Evolutionary conservation across 2,113 vertebrate genomes (phyloP).

Genomic region (Pao palembangensis): DNA sequence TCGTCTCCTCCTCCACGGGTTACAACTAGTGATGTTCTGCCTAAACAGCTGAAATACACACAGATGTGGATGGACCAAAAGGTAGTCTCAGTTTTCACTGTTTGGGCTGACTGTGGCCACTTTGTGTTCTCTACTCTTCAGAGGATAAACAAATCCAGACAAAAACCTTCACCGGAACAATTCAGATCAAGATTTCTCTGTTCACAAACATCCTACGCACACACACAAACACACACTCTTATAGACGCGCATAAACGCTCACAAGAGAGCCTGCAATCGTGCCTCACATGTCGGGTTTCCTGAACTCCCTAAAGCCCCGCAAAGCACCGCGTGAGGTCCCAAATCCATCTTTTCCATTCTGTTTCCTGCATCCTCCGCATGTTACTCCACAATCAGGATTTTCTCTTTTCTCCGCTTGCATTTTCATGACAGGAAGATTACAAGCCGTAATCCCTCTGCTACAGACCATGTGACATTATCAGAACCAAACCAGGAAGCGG

Average conservation of each 20-base stretch:
- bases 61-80: background rate
- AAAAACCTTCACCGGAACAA: conserved; percentile 37
- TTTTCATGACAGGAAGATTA: conserved; percentile 64
- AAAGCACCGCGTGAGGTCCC: background rate
- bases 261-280: conserved; percentile 4
- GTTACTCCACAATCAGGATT: conserved; percentile 19
- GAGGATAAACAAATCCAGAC: conserved; percentile 48
- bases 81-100: conserved; percentile 2
- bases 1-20: too few relatives aligned
- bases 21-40: too few relatives aligned
- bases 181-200: conserved; percentile 11
- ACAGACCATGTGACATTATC: conserved; percentile 40
- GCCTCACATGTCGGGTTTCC: background rate
- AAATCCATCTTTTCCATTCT: conserved; percentile 21
- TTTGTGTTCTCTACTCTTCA: conserved; percentile 13
- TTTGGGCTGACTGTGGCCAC: conserved; percentile 25
- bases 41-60: background rate
- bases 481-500: conserved; percentile 10
- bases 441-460: conserved; percentile 54
- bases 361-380: conserved; percentile 4
- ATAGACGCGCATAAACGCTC: conserved; percentile 9
- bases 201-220: background rate
- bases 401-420: conserved; percentile 13
- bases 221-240: background rate
- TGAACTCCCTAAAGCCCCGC: background rate